Evolutionary conservation across 2,888 invertebrate genomes (phyloP).

Genomic region (Brachyopa scutellaris): DNA sequence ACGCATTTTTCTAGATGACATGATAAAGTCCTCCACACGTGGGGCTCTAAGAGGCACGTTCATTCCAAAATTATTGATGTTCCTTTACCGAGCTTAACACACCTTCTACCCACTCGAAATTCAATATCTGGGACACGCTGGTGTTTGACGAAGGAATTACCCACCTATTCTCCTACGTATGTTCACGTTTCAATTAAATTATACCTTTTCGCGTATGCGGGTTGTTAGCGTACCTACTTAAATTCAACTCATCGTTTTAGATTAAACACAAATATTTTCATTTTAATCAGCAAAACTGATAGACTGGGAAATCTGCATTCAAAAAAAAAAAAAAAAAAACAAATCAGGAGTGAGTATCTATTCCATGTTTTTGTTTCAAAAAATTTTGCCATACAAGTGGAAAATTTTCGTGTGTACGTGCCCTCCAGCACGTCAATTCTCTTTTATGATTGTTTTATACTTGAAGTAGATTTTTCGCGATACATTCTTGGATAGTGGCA

Average conservation of each 20-base stretch:
- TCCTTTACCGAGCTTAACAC: neutral
- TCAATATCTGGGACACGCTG: neutral
- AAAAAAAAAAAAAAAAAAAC: too few species aligned
- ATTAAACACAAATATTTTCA: conserved; percentile 28
- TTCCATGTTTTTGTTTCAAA: neutral
- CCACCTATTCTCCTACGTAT: neutral
- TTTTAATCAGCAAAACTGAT: conserved; percentile 39
- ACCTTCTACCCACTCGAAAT: neutral
- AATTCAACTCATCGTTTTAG: conserved; percentile 6
- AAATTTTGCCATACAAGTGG: too few species aligned
- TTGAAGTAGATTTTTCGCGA: conserved; percentile 15
- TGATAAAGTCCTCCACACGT: conserved; percentile 19
- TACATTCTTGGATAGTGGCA: neutral
- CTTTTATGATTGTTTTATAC: conserved; percentile 1
- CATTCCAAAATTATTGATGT: neutral
- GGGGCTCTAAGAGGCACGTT: neutral
- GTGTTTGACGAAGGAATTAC: neutral
- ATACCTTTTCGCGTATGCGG: neutral
- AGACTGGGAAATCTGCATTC: conserved; percentile 7
- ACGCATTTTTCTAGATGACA: conserved; percentile 12
- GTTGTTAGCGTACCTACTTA: too few species aligned
- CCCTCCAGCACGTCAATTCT: conserved; percentile 22
- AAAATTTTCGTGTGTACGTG: conserved; percentile 34
- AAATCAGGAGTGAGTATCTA: neutral
- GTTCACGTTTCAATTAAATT: conserved; percentile 27